A percentile compares a stretch with the other conserved stretches of the same genome.
These are phyloP conservation scores for Dendrolimus punctatus DNA, from an alignment of 1,140 invertebrate species.

Conservation along the genomic window DNA sequence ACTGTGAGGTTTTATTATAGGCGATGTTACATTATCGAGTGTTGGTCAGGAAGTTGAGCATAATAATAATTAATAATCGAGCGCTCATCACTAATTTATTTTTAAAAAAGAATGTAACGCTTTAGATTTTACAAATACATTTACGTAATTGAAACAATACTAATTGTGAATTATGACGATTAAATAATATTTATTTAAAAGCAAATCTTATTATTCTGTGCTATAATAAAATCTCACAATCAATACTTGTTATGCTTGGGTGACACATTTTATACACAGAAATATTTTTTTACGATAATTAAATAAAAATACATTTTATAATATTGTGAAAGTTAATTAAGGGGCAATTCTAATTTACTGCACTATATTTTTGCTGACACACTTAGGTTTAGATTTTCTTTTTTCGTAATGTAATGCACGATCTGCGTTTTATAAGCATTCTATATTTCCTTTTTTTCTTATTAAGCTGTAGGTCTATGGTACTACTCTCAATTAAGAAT, in stretches of 20 bases:
- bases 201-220: conserved; percentile 6
- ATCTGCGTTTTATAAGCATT: conserved; percentile 67
- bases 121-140: too few species aligned
- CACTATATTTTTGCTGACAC: conserved; percentile 71
- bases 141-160: too few species aligned
- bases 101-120: too few species aligned
- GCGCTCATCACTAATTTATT: too few species aligned
- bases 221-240: conserved; percentile 37
- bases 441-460: conserved; percentile 36
- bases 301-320: conserved; percentile 40
- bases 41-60: too few species aligned
- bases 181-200: not conserved
- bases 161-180: too few species aligned
- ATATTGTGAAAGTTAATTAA: conserved; percentile 69
- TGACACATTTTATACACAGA: conserved; percentile 70
- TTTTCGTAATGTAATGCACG: conserved; percentile 69
- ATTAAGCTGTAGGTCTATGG: too few species aligned
- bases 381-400: conserved; percentile 57
- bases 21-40: not conserved
- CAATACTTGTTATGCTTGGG: conserved; percentile 57
- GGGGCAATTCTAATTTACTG: conserved; percentile 67
- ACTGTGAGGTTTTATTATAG: conserved; percentile 37
- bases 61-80: too few species aligned
- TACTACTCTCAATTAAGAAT: too few species aligned
- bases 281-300: conserved; percentile 63